A percentile compares a stretch with the other conserved stretches of the same genome.
These are phyloP conservation scores for Gobio occitaniae DNA, from an alignment of 2,797 vertebrate species.

Conservation along the genomic window DNA sequence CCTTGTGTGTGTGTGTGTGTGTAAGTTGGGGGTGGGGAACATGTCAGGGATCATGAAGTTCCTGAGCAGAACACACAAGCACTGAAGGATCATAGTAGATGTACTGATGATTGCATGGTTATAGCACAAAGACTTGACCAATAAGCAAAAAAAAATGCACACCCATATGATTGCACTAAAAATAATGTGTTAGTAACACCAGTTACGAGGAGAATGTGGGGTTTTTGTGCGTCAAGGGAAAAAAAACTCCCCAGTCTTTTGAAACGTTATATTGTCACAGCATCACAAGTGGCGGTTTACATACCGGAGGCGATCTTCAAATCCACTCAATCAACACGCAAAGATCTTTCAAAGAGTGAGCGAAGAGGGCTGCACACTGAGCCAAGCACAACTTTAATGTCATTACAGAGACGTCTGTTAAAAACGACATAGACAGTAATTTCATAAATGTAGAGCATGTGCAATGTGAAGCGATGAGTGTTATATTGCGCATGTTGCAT, in stretches of 20 bases:
- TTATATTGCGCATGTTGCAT: background rate
- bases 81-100: background rate
- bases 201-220: background rate
- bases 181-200: background rate
- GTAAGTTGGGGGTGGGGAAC: conserved; percentile 59
- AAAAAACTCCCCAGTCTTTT: background rate
- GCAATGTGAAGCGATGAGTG: background rate
- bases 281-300: background rate
- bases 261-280: conserved; percentile 5
- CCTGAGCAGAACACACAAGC: conserved; percentile 41
- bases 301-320: background rate
- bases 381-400: background rate
- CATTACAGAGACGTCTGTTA: background rate
- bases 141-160: background rate
- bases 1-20: conserved; percentile 52
- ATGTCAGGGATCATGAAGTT: conserved; percentile 58
- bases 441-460: background rate
- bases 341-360: background rate
- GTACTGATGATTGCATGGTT: background rate
- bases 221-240: background rate
- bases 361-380: background rate
- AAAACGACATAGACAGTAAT: background rate
- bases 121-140: background rate
- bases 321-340: conserved; percentile 20
- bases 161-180: background rate